phyloP scores from a whole-genome alignment of 2,113 vertebrate species.

The Donacobius atricapilla region DNA sequence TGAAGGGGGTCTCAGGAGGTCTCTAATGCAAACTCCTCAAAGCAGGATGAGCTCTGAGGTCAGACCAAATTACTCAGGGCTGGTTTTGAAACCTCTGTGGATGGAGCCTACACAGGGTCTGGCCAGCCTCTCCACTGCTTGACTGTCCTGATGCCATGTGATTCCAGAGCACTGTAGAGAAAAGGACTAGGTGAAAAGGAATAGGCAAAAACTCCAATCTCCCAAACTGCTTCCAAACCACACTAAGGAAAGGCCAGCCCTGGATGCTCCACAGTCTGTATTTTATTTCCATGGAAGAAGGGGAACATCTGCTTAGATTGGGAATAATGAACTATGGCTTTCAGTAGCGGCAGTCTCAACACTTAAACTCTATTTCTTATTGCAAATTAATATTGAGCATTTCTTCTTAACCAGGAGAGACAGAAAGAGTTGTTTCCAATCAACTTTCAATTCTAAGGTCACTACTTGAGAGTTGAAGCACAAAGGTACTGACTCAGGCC shows the following conservation, averaged over 20 bases:
- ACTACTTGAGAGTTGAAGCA: neutral
- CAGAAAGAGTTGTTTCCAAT: neutral
- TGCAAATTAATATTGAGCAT: neutral
- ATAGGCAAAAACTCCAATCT: neutral
- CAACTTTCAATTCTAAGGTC: neutral
- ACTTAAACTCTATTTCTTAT: neutral
- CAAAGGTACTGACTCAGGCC: neutral
- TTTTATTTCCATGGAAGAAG: neutral
- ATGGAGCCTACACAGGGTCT: neutral
- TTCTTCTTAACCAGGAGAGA: neutral
- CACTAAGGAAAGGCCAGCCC: neutral
- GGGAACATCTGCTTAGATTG: neutral
- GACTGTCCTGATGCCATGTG: neutral
- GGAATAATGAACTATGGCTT: neutral
- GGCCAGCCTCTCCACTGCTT: neutral
- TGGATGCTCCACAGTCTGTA: neutral
- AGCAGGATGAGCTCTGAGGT: neutral
- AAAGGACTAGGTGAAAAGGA: neutral
- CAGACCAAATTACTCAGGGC: neutral
- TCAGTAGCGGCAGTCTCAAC: neutral
- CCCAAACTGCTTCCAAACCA: neutral
- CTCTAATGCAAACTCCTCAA: neutral
- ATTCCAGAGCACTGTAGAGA: neutral
- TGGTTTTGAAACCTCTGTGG: neutral
- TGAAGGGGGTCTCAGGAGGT: neutral